Percentiles rank a stretch among this genome's conserved stretches.
phyloP scores from a whole-genome alignment of 2,797 vertebrate genomes.

The Cuculus canorus region DNA sequence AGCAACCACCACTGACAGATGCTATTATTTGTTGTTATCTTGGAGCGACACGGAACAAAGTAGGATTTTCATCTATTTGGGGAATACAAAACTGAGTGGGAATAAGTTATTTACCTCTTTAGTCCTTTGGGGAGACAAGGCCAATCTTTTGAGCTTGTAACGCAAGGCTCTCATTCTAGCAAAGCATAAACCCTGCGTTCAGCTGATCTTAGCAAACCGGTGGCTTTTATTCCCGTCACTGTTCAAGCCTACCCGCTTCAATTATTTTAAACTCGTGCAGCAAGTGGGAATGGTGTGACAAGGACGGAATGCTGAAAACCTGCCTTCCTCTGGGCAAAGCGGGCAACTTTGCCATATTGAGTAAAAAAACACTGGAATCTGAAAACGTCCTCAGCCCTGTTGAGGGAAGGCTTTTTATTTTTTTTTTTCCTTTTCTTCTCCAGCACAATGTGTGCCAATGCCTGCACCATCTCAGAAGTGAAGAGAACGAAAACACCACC shows the following conservation, averaged over 20 bases:
- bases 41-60: neutral
- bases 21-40: neutral
- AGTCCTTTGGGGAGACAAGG: neutral
- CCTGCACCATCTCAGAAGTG: slow-evolving; percentile 97
- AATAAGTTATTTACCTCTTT: slow-evolving; percentile 3
- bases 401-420: slow-evolving; percentile 40
- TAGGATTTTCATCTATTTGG: neutral
- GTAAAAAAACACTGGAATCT: slow-evolving; percentile 92
- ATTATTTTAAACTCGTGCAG: slow-evolving; percentile 1
- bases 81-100: neutral
- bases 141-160: neutral
- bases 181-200: neutral
- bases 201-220: neutral
- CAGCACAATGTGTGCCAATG: slow-evolving; percentile 87
- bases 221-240: neutral
- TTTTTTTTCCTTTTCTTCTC: slow-evolving; percentile 20
- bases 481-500: slow-evolving; percentile 81
- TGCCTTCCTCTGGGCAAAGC: slow-evolving; percentile 76
- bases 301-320: slow-evolving; percentile 59
- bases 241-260: neutral
- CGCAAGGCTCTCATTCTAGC: neutral
- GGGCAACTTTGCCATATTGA: slow-evolving; percentile 97
- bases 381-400: slow-evolving; percentile 81
- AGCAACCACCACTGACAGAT: neutral
- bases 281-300: neutral